Base-by-base conservation (phyloP, 1,140 invertebrate genomes). In the Pantala flavescens region DNA sequence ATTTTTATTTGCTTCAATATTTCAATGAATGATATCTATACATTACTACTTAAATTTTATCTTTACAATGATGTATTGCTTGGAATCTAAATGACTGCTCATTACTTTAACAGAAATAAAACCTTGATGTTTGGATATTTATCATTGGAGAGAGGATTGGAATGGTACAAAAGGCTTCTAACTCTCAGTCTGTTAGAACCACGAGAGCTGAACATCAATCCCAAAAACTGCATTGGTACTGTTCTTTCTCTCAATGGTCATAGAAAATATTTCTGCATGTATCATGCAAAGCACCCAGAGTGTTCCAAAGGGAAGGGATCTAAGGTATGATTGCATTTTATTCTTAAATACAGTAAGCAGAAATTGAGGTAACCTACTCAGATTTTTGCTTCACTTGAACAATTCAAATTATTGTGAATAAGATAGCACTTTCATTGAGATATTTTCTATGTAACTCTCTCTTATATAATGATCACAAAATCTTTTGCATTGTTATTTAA, bases 241-340 rank as follows among this genome's bases (percentile, higher is more conserved):
- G 97, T 99, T 42, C 83, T 99, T 23, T 93, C 96, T 0, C 84
- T 99, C 43, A 99, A 98, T 84, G 97, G 97, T 7, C 93, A 96
- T 82, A 86, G 96, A 72, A 96, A 96, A 84, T 98, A 98, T 84
- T 98, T 98, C 84, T 98, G 95, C 81, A 96, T 99, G 85, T 99
- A 98, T 84, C 97, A 99, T 84, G 95, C 96, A 43, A 97, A 96
- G 82, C 94, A 96, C 83, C 88, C 88, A 23, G 90, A 90, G 76
- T 81, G 81, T 74, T 82, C 77, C 24, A 83, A 83, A 79, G 82
- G 81, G 70, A 85, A 82, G 76, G 78, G 75, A 19, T 75, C 78
- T 0, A 77, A 75, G 79, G 80, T 79, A 85, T 0, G 85, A 86
- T 24, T 72, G 23, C 14, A 73, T 49, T 70, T 36, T 0, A 74